Percentiles rank a stretch among this genome's conserved stretches.
Conservation (phyloP, 2,113 vertebrate genomes). For the Lathamus discolor region DNA sequence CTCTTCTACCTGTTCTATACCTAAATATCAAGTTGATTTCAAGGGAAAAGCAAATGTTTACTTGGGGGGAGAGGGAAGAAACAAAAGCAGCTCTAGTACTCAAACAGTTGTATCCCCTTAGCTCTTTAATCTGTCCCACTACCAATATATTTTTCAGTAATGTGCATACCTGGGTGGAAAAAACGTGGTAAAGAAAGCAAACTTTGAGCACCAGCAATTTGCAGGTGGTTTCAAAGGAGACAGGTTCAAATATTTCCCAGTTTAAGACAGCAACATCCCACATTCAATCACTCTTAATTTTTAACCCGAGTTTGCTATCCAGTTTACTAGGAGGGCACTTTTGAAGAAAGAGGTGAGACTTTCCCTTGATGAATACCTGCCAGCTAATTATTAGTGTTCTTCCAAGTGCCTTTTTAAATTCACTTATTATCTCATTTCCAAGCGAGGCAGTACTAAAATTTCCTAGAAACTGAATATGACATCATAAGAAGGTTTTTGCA, state of each 20-base stretch:
- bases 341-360: neutral
- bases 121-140: neutral
- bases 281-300: neutral
- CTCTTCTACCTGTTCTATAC: neutral
- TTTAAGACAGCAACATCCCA: neutral
- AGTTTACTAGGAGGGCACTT: neutral
- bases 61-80: neutral
- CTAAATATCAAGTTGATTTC: neutral
- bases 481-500: slow-evolving; percentile 46
- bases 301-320: neutral
- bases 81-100: neutral
- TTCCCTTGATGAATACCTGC: slow-evolving; percentile 15
- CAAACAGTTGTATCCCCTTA: neutral
- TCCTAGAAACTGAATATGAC: slow-evolving; percentile 51
- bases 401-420: neutral
- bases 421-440: neutral
- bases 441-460: neutral
- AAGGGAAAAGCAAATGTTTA: neutral
- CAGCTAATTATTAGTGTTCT: slow-evolving; percentile 33
- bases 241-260: neutral
- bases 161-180: neutral
- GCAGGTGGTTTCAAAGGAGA: neutral
- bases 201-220: neutral
- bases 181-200: neutral
- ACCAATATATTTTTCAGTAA: neutral